Base-by-base conservation (phyloP, 2,797 vertebrate species). In the Hypotaenidia okinawae region DNA sequence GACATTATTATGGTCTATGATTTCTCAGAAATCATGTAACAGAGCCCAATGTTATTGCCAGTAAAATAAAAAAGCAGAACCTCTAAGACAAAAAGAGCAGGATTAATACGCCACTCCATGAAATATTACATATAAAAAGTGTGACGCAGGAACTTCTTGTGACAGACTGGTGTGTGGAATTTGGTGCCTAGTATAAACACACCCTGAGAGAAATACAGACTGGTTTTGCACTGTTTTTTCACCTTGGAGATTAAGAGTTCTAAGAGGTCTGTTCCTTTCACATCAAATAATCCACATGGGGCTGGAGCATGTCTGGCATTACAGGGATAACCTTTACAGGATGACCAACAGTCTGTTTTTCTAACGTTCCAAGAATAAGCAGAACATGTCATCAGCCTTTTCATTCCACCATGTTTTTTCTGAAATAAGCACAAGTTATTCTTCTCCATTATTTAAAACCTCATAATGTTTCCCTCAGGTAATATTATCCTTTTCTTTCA, bases 51-150 rank as follows among this genome's bases (percentile, higher is more conserved):
- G 28, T 57, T 78, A 91, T 19, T 84, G 59, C 28, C 66, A 83
- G 76, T 45, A 89, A 94, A 91, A 73, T 54, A 79, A 89, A 72
- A 72, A 87, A 73, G 68, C 13, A 90, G 61, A 90, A 82, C 68
- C 16, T 87, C 86, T 28, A 45, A 61, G 66, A 57, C 18, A 86
- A 67, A 63, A 49, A 17, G 32, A 79, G 43, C 22, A 74, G 19
- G 49, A 92, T 61, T 89, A 93, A 75, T 57, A 79, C 11, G 61
- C 94, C n/a, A 57, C 32, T 69, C 22, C n/a, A 76, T 63, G 18
- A 87, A 87, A 82, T 63, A 52, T 7, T 75, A 11, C 30, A 72
- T 43, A 70, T 30, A 49, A 87, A 88, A 76, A 24, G 5, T 45
- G 57, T 76, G 51, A 16, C 70, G 75, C 2, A 4, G 51, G 18